A percentile compares a stretch with the other conserved stretches of the same genome.
These are phyloP conservation scores for Cartodere bifasciata DNA, from an alignment of 2,888 invertebrate genomes.

Conservation along the genomic window DNA sequence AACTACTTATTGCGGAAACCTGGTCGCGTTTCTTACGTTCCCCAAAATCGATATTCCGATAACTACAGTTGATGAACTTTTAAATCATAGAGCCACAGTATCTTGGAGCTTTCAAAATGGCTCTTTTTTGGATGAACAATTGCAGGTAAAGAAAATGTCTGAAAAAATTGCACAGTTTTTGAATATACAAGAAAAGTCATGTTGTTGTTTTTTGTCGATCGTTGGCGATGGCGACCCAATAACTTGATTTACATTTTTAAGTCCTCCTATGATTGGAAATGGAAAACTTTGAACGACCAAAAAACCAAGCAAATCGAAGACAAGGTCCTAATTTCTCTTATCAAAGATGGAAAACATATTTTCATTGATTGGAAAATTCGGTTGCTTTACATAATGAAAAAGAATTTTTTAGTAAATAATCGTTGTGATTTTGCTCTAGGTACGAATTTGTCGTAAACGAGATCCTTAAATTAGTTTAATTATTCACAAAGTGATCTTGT, in stretches of 20 bases:
- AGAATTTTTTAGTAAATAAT: constrained; percentile 50
- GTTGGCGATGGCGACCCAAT: no score
- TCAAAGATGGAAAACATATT: constrained; percentile 56
- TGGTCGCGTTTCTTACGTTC: constrained; percentile 86
- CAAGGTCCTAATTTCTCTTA: constrained; percentile 40
- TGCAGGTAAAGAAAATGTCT: constrained; percentile 35
- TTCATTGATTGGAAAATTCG: constrained; percentile 74
- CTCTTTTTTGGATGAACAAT: constrained; percentile 58
- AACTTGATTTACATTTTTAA: no score
- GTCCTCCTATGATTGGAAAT: constrained; percentile 39
- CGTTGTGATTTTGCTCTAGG: constrained; percentile 65
- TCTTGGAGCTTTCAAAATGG: constrained; percentile 67
- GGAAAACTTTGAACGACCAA: constrained; percentile 42
- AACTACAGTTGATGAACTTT: constrained; percentile 51
- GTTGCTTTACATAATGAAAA: constrained; percentile 58
- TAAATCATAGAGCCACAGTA: constrained; percentile 42
- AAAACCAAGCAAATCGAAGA: constrained; percentile 40
- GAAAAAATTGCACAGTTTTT: not conserved
- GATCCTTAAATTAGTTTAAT: no score
- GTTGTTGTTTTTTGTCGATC: no score
- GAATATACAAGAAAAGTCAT: no score
- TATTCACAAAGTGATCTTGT: no score
- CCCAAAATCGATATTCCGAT: constrained; percentile 68
- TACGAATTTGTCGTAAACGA: constrained; percentile 25
- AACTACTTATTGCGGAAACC: constrained; percentile 84